Percentiles rank a stretch among this genome's conserved stretches.
Conservation (phyloP, 2,888 invertebrate species). For the Epinotia demarniana region DNA sequence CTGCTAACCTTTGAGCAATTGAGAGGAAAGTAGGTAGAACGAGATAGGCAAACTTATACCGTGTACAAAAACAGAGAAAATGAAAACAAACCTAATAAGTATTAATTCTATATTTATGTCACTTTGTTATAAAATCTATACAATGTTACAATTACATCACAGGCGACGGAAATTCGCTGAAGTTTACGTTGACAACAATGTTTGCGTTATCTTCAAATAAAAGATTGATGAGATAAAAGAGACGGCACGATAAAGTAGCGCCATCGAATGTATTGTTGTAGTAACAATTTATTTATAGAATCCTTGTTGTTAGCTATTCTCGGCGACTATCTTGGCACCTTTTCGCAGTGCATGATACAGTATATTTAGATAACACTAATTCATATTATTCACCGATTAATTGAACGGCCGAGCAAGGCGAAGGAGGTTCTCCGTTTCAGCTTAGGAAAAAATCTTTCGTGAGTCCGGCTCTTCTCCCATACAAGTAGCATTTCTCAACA, state of each 20-base stretch:
- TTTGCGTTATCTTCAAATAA: conserved; percentile 21
- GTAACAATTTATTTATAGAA: conserved; percentile 42
- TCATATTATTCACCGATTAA: no score
- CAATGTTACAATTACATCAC: background rate
- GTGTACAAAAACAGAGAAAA: no score
- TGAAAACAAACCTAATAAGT: no score
- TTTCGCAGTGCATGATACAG: conserved; percentile 7
- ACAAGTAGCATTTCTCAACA: no score
- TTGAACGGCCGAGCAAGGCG: no score
- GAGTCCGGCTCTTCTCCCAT: no score
- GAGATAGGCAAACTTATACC: no score
- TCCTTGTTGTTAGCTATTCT: conserved; percentile 39
- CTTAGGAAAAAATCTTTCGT: no score
- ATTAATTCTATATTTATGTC: no score
- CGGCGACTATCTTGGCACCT: conserved; percentile 34
- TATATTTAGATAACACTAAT: conserved; percentile 24
- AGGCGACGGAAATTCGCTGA: background rate
- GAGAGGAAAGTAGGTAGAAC: no score
- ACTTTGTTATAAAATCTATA: background rate
- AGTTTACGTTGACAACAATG: conserved; percentile 7
- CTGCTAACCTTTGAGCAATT: no score
- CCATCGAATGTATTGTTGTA: conserved; percentile 37
- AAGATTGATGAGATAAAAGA: conserved; percentile 20
- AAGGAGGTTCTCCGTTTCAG: no score
- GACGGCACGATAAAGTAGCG: conserved; percentile 11